Percentiles rank a stretch among this genome's conserved stretches.
phyloP scores from a whole-genome alignment of 2,113 vertebrate species.

The Trinectes maculatus region DNA sequence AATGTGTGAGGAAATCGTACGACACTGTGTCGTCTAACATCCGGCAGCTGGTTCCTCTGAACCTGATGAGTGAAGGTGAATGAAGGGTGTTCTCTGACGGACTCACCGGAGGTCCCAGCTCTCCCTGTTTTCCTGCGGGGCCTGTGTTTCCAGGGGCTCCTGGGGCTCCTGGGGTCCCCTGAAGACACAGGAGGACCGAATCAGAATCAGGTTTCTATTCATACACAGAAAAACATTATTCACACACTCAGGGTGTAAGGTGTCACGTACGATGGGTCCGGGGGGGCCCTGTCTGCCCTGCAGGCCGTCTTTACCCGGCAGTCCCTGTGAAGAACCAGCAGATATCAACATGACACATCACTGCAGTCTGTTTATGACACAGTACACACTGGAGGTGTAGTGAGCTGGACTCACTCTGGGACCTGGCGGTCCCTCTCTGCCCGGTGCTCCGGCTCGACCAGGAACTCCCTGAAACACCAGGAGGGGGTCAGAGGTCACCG shows the following conservation, averaged over 20 bases:
- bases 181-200: constrained; percentile 5
- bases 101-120: constrained; percentile 92
- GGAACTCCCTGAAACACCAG: constrained; percentile 85
- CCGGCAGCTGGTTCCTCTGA: background rate
- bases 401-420: constrained; percentile 85
- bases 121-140: constrained; percentile 87
- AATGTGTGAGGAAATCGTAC: too few species aligned
- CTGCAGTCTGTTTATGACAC: background rate
- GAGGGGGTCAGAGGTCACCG: constrained; percentile 3
- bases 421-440: constrained; percentile 89
- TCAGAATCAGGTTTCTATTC: background rate
- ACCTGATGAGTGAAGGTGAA: too few species aligned
- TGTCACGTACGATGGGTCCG: constrained; percentile 88
- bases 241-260: background rate
- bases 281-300: constrained; percentile 87
- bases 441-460: constrained; percentile 84
- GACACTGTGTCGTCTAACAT: too few species aligned
- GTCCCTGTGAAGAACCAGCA: constrained; percentile 81
- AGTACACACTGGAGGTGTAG: too few species aligned
- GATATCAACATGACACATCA: too few species aligned
- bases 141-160: constrained; percentile 89
- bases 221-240: background rate
- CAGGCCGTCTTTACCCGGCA: constrained; percentile 91
- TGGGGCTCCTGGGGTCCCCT: constrained; percentile 93
- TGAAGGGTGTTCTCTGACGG: too few species aligned